These are phyloP conservation scores for Muscicapa adusta DNA, from an alignment of 2,113 vertebrate genomes.

Conservation along the genomic window DNA sequence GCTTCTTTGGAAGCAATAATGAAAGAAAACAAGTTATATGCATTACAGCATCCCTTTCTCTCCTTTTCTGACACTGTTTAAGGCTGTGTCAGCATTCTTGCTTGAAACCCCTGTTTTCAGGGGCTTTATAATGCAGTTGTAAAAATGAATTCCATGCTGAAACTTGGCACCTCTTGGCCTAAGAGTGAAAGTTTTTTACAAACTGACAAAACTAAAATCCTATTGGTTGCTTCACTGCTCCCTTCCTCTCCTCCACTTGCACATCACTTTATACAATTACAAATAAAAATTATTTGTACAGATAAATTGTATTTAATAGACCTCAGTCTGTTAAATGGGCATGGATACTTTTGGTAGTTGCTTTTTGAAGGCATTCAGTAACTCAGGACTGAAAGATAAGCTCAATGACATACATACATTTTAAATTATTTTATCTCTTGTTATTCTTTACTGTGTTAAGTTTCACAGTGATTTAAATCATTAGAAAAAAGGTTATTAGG, in stretches of 20 bases:
- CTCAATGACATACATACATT: not conserved
- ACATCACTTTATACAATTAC: not conserved
- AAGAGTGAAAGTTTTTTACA: constrained; percentile 37
- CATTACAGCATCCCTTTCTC: constrained; percentile 3
- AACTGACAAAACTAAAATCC: constrained; percentile 50
- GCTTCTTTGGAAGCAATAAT: constrained; percentile 72
- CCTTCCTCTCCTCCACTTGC: not conserved
- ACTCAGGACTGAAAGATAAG: constrained; percentile 7
- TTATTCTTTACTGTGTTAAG: not conserved
- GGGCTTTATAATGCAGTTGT: constrained; percentile 57
- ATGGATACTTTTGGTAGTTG: not conserved
- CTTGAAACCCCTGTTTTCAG: constrained; percentile 30
- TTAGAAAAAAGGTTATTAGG: not conserved
- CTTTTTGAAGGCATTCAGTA: constrained; percentile 17
- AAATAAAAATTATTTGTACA: constrained; percentile 45
- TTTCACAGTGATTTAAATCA: not conserved
- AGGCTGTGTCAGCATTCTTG: constrained; percentile 65
- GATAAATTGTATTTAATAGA: not conserved
- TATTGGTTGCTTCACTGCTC: constrained; percentile 27
- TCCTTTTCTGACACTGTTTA: constrained; percentile 30
- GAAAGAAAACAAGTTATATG: constrained; percentile 71
- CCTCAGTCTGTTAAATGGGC: not conserved
- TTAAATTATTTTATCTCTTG: not conserved
- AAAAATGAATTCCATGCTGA: constrained; percentile 68
- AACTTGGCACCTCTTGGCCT: constrained; percentile 60